Conservation (phyloP, 1,140 invertebrate species). For the Augochlora pura region DNA sequence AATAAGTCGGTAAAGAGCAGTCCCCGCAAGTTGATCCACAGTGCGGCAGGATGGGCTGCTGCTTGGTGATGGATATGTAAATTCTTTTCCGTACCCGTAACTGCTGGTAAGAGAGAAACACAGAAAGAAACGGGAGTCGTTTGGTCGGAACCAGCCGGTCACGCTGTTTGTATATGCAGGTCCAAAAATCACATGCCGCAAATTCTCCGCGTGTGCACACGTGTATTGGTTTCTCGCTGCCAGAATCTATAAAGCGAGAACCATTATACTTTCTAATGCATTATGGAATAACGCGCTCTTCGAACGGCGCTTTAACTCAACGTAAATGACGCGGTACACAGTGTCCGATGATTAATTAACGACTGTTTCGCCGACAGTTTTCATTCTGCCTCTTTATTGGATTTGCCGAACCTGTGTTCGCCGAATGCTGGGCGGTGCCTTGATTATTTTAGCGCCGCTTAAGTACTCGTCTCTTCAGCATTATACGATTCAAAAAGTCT, state of each 20-base stretch:
- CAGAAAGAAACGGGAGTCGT: background rate
- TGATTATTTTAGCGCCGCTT: no score
- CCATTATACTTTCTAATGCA: constrained; percentile 74
- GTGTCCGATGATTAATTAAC: constrained; percentile 50
- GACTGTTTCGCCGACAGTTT: constrained; percentile 17
- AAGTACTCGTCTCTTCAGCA: no score
- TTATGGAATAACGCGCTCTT: constrained; percentile 25
- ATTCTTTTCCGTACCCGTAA: background rate
- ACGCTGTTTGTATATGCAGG: background rate
- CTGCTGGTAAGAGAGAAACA: background rate
- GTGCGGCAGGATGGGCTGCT: no score
- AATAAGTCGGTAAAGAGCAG: no score
- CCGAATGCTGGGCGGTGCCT: no score
- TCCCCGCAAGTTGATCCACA: no score
- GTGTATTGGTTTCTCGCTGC: background rate
- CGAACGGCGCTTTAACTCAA: constrained; percentile 45
- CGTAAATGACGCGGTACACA: constrained; percentile 58
- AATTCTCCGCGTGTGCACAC: background rate
- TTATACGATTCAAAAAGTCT: no score
- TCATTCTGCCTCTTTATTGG: constrained; percentile 4
- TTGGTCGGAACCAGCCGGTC: background rate
- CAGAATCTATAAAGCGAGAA: constrained; percentile 70
- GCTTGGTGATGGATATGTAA: background rate
- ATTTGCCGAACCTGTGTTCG: no score
- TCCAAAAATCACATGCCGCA: constrained; percentile 3